phyloP scores from a whole-genome alignment of 2,888 invertebrate genomes.

The Cryptocephalus primarius region DNA sequence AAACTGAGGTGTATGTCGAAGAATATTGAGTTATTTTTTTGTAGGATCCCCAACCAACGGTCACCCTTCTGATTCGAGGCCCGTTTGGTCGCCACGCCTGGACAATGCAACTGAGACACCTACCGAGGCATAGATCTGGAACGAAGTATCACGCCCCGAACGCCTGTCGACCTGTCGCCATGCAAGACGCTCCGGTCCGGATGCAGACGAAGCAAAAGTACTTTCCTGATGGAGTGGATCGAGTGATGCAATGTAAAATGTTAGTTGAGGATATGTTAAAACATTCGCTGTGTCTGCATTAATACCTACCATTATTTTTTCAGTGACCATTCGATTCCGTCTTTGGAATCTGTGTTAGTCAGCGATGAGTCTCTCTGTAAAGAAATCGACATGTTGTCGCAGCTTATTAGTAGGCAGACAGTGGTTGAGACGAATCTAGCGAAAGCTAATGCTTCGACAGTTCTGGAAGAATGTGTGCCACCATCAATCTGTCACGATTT shows the following conservation, averaged over 20 bases:
- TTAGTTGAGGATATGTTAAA: conserved; percentile 32
- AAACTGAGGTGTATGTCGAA: no score
- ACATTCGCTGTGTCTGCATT: no score
- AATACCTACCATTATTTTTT: neutral
- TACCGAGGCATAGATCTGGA: conserved; percentile 72
- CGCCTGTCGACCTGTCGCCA: conserved; percentile 62
- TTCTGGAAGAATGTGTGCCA: conserved; percentile 59
- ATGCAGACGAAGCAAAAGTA: conserved; percentile 61
- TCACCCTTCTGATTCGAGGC: conserved; percentile 78
- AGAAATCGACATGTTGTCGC: conserved; percentile 54
- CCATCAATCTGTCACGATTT: conserved; percentile 83
- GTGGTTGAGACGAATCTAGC: conserved; percentile 31
- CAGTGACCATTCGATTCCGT: conserved; percentile 85
- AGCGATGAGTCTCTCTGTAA: conserved; percentile 39
- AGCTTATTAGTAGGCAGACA: conserved; percentile 61
- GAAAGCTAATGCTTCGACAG: conserved; percentile 17
- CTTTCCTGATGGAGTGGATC: conserved; percentile 71
- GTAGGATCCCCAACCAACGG: conserved; percentile 87
- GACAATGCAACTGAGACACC: conserved; percentile 80
- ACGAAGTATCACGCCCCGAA: conserved; percentile 52
- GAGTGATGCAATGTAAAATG: conserved; percentile 72
- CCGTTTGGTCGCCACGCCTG: conserved; percentile 93
- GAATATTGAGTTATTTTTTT: no score
- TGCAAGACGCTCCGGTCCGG: conserved; percentile 57
- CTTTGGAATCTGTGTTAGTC: conserved; percentile 64